Base-by-base conservation (phyloP, 1,140 invertebrate species). In the Theocolax elegans region DNA sequence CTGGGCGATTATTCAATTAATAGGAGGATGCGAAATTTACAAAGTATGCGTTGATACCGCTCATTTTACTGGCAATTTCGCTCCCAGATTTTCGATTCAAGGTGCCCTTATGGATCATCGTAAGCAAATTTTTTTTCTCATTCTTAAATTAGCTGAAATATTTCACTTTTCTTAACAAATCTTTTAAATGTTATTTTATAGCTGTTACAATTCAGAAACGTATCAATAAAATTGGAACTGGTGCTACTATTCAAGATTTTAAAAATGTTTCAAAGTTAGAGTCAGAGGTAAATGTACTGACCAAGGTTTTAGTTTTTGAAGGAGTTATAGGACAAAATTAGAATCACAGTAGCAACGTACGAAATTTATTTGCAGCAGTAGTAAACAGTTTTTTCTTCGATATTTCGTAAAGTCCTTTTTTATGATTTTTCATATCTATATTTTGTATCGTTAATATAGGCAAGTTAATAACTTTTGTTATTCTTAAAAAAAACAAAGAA, bases 41-140 rank as follows among this genome's bases (percentile, higher is more conserved):
- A 90, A 90, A 19, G 75, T 91, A 17, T 84, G 90, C 53, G 79
- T 91, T 0, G 90, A 92, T 74, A 92, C 91, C 0, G 89, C 87
- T 4, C 90, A 87, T 77, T 92, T 92, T 72, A 91, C 90, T 13
- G 91, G 90, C 60, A 92, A 92, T 76, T 90, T 88, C 74, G 87
- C 89, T 3, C 90, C 90, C 0, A 87, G 87, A 75, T 87, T 89
- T 74, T 92, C 90, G 0, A 86, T 92, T 40, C 90, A 92, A 80
- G 90, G 87, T 2, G 89, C 40, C 80, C 82, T 7, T 64, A 63
- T 76, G 3, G 0, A 1, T 13, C 17, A 68, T 1, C 35, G 67
- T 68, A 44, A 67, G 9, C 31, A 2, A 44, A 44, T 17, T 10
- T 44, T 15, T 44, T 17, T 44, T 44, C n/a, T 3, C 3, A 15